Conservation (phyloP, 2,113 vertebrate species). For the Petroica traversi region DNA sequence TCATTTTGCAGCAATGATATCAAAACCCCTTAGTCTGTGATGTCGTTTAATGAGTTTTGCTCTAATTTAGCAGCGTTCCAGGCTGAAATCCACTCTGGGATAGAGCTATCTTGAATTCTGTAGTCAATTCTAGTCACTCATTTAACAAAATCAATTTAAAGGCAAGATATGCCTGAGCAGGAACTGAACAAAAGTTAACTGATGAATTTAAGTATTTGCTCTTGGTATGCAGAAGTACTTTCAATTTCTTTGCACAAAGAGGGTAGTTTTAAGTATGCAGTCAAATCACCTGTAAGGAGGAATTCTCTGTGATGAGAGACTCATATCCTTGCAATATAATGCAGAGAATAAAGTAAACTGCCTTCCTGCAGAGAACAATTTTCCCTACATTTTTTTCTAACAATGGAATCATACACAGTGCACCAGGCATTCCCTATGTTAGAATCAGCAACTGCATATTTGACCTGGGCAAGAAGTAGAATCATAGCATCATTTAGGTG, state of each 20-base stretch:
- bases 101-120: background rate
- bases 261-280: background rate
- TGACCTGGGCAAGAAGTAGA: background rate
- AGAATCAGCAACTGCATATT: background rate
- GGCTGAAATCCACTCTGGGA: background rate
- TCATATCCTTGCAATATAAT: background rate
- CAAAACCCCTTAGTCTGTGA: background rate
- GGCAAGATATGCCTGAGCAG: background rate
- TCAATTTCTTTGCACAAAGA: background rate
- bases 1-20: background rate
- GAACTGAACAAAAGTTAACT: background rate
- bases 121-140: background rate
- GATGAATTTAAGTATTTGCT: background rate
- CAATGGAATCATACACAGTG: background rate
- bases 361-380: background rate
- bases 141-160: background rate
- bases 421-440: background rate
- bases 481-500: background rate
- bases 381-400: background rate
- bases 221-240: background rate
- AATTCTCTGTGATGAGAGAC: background rate
- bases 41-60: background rate
- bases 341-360: background rate
- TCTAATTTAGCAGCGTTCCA: background rate
- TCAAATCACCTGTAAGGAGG: background rate